Evolutionary conservation across 2,797 vertebrate species (phyloP), one percentile per base, ranked within the genome.

Genomic region (Sebastolobus alascanus): DNA sequence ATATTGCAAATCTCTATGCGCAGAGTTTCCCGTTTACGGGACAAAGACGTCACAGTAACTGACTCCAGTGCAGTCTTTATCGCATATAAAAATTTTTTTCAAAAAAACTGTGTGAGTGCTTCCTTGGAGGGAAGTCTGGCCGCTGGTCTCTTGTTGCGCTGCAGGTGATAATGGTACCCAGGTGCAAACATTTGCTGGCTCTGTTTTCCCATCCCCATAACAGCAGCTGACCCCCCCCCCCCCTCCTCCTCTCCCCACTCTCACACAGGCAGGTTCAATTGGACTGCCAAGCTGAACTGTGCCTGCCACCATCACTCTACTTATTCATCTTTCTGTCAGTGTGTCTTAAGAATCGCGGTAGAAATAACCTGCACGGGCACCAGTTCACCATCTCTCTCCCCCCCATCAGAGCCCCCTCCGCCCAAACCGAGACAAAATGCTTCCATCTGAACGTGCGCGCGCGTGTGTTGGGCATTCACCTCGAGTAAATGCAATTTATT

Each of bases 401-500:
- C 6, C 31, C 6, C 25, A 25, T 25, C 25, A 25, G 25, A 25
- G 25, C 25, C 6, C 13, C 67, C 31, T 54, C 60, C 69, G 37
- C 43, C 33, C 38, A n/a, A 33, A 61, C 74, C 12, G 6, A 73
- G 58, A 88, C 77, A 84, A 87, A 50, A 89, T 73, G 68, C 71
- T 16, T 83, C 74, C 69, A 68, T 83, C 64, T 85, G 55, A 73
- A 52, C 72, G 73, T 77, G 83, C 14, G 55, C 7, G 66, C 8
- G n/a, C 33, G 60, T 63, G 84, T 74, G 74, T 76, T 40, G 83
- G 71, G 37, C 81, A 82, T 91, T 90, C 87, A 86, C 85, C 74
- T 89, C 38, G 12, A 90, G 86, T 83, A 88, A 90, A 93, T 86
- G 86, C 82, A 89, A 93, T 93, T 87, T 93, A 90, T 92, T 91